Conservation (phyloP, 1,140 invertebrate genomes). For the Lepidurus apus region DNA sequence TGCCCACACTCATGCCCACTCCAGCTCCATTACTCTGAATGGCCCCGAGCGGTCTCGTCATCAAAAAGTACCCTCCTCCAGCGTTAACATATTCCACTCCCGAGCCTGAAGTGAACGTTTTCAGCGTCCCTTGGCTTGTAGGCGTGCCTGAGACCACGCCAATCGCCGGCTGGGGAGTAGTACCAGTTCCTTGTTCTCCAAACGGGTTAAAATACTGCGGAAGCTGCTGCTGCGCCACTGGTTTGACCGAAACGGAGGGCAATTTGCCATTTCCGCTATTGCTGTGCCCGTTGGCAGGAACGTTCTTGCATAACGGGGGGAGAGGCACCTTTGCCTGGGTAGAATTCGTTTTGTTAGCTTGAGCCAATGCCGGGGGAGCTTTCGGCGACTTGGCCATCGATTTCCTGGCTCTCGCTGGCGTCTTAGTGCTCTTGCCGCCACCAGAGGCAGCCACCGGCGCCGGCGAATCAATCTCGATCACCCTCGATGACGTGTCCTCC, state of each 20-base stretch:
- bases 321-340: constrained; percentile 26
- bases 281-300: background rate
- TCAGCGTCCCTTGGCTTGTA: constrained; percentile 11
- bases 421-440: background rate
- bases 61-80: constrained; percentile 1
- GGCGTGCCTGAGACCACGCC: constrained; percentile 1
- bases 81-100: background rate
- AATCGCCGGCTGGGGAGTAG: background rate
- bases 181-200: background rate
- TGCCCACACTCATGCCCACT: background rate
- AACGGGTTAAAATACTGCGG: constrained; percentile 26
- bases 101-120: background rate
- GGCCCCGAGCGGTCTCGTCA: constrained; percentile 23
- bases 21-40: constrained; percentile 27
- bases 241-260: constrained; percentile 29
- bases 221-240: constrained; percentile 24
- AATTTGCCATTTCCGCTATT: background rate
- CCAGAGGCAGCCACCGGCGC: background rate
- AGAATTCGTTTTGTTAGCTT: background rate
- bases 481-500: constrained; percentile 26
- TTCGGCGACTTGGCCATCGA: constrained; percentile 24
- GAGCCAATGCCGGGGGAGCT: background rate
- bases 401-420: constrained; percentile 27
- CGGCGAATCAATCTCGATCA: constrained; percentile 27
- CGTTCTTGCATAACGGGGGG: constrained; percentile 21